Evolutionary conservation across 2,797 vertebrate species (phyloP), one percentile per base, ranked within the genome.

Genomic region (Vireo griseus): DNA sequence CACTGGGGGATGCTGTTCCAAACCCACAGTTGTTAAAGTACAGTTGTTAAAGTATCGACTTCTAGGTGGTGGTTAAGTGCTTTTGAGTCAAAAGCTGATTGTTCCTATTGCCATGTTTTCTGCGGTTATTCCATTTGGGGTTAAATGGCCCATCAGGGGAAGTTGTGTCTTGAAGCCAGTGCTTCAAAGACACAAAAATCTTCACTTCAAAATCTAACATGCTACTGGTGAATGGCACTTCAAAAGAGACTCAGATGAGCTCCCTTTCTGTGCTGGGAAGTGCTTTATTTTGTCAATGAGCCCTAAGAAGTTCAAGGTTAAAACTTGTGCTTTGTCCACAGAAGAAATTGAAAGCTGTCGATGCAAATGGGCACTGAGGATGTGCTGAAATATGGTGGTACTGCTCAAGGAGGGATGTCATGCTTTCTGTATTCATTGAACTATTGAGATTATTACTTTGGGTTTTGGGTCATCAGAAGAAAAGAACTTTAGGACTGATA

Each of bases 291-390:
- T 6, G 4, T 66, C 44, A 61, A 21, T 25, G 51, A 69, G 10
- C 13, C 17, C 20, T 54, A 57, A 58, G 26, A 71, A 63, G 6
- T 33, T 80, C 21, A 71, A 57, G 29, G 11, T 31, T n/a, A 37
- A 68, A 81, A 47, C 10, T 40, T 61, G 2, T 5, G 5, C 33
- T 78, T 69, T 75, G 16, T 75, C 20, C 31, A 24, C 29, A 45
- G 47, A 48, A 78, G 47, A 62, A 62, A 54, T 2, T 10, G 72
- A 74, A 92, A 74, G 28, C 40, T 78, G 16, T n/a, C 0, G 0
- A 17, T 31, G 50, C 6, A 54, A 66, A 51, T 0, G 3, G 1
- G 0, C 58, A 7, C 16, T 0, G 0, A 31, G 26, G 21, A 5
- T 5, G 5, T 20, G 13, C 12, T 40, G 47, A 51, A 72, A n/a